phyloP scores from a whole-genome alignment of 2,113 vertebrate genomes.

The Aleadryas rufinucha region DNA sequence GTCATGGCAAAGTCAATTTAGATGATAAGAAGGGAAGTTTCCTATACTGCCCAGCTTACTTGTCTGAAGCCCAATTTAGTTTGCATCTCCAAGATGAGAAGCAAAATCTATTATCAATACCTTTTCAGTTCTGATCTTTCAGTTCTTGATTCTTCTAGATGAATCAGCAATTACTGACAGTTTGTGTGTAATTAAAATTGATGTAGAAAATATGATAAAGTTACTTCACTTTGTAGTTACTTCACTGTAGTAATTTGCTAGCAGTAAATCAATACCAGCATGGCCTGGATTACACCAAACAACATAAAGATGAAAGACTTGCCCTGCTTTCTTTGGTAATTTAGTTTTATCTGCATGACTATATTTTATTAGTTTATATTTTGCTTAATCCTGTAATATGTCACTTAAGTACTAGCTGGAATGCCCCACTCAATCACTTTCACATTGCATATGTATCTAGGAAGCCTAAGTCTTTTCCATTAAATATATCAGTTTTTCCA shows the following conservation, averaged over 20 bases:
- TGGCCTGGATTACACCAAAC: background rate
- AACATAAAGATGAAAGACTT: background rate
- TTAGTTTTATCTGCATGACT: background rate
- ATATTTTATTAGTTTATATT: background rate
- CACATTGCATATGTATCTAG: background rate
- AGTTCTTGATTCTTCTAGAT: background rate
- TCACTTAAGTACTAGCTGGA: background rate
- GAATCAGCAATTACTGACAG: background rate
- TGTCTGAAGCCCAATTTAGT: background rate
- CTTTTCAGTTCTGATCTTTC: background rate
- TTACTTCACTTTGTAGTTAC: background rate
- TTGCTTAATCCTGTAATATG: background rate
- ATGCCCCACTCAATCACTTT: background rate
- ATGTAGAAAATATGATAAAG: background rate
- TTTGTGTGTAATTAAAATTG: background rate
- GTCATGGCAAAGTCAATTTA: background rate
- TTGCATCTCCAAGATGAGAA: background rate
- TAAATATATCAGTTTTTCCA: background rate
- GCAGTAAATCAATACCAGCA: background rate
- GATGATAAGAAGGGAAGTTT: background rate
- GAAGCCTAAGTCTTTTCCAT: background rate
- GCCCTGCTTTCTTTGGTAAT: background rate
- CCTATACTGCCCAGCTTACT: background rate
- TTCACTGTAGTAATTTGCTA: background rate
- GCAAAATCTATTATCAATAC: background rate